Conservation (phyloP, 2,113 vertebrate genomes). For the Hassar affinis region DNA sequence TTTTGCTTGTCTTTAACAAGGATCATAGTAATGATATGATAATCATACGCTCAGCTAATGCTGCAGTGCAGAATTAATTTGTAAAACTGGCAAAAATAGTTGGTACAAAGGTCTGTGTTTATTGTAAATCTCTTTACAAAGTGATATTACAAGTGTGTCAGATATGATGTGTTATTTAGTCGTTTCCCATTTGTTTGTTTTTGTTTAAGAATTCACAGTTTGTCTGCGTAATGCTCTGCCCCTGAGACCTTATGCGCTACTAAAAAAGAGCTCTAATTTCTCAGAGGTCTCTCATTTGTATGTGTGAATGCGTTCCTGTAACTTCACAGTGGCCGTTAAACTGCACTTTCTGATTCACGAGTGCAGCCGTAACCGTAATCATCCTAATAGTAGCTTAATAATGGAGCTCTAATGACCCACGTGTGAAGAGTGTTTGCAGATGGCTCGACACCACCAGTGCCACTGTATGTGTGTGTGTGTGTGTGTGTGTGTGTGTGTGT, state of each 20-base stretch:
- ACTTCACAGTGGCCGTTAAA: background rate
- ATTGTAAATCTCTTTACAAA: background rate
- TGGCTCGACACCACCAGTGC: constrained; percentile 17
- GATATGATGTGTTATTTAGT: background rate
- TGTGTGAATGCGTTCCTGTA: constrained; percentile 20
- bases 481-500: background rate
- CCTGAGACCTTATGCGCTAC: background rate
- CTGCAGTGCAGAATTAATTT: background rate
- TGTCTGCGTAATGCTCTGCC: background rate
- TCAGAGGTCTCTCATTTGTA: background rate
- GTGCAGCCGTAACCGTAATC: constrained; percentile 5
- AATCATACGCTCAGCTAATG: no score
- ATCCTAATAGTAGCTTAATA: constrained; percentile 27
- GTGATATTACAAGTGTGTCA: background rate
- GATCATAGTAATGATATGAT: background rate
- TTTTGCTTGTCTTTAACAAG: background rate
- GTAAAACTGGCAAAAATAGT: background rate
- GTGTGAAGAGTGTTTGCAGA: constrained; percentile 36
- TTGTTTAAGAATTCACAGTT: background rate
- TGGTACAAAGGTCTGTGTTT: background rate
- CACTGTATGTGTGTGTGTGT: background rate
- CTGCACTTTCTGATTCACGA: constrained; percentile 12
- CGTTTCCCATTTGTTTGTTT: background rate
- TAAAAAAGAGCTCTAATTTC: background rate
- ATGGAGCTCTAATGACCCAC: constrained; percentile 26